These are phyloP conservation scores for Mallotus villosus DNA, from an alignment of 2,797 vertebrate genomes.

Conservation along the genomic window DNA sequence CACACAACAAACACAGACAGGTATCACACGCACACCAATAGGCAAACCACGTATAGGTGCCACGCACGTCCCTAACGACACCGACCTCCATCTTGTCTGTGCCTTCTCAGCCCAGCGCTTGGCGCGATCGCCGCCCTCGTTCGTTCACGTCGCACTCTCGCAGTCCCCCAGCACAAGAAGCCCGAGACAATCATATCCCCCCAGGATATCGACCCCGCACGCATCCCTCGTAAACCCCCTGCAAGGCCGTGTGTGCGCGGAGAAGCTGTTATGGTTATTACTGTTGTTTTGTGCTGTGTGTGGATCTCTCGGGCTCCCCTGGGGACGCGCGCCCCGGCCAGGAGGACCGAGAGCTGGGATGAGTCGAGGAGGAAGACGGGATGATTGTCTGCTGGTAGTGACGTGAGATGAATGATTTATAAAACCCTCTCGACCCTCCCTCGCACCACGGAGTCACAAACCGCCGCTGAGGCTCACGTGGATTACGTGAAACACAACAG, in stretches of 20 bases:
- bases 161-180: slow-evolving; percentile 7
- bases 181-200: slow-evolving; percentile 4
- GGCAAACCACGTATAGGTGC: background rate
- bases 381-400: slow-evolving; percentile 67
- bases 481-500: background rate
- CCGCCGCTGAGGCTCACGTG: slow-evolving; percentile 28
- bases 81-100: background rate
- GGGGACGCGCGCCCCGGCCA: too few species aligned
- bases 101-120: background rate
- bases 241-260: slow-evolving; percentile 36
- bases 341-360: too few species aligned
- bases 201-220: slow-evolving; percentile 40
- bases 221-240: slow-evolving; percentile 46
- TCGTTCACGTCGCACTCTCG: background rate
- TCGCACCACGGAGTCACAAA: slow-evolving; percentile 7
- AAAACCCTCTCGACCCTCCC: slow-evolving; percentile 43
- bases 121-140: background rate
- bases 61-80: slow-evolving; percentile 10
- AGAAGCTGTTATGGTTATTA: slow-evolving; percentile 19
- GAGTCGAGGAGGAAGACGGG: slow-evolving; percentile 73
- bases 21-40: too few species aligned
- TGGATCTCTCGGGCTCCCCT: slow-evolving; percentile 31
- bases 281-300: slow-evolving; percentile 20
- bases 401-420: slow-evolving; percentile 42
- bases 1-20: background rate